Conservation (phyloP, 2,113 vertebrate genomes). For the Tragelaphus scriptus region DNA sequence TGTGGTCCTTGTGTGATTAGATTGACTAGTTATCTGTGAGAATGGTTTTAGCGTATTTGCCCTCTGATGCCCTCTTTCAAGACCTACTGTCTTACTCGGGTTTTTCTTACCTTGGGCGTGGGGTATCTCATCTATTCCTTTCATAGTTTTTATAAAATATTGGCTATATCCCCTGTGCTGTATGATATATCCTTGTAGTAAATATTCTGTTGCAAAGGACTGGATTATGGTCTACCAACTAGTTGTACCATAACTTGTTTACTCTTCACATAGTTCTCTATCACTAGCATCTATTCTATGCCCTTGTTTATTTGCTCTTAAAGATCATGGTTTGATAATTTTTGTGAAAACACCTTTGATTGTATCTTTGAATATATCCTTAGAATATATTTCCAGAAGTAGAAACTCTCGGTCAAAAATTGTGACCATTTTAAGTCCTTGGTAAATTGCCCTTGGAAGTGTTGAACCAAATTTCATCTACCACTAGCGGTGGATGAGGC, state of each 20-base stretch:
- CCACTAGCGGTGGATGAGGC: neutral
- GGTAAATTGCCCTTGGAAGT: neutral
- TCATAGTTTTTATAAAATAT: neutral
- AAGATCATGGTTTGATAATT: neutral
- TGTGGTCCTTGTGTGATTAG: no score
- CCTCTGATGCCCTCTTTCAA: no score
- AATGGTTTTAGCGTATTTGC: no score
- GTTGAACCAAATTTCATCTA: neutral
- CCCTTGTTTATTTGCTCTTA: neutral
- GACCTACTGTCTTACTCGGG: no score
- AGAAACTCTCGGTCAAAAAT: conserved; percentile 14
- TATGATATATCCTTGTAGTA: neutral
- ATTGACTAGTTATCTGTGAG: no score
- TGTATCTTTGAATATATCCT: neutral
- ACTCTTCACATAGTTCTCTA: neutral
- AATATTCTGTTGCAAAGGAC: neutral
- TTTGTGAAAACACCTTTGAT: neutral
- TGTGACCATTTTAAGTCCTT: conserved; percentile 17
- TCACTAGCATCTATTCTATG: neutral
- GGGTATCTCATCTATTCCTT: no score
- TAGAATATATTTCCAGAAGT: neutral
- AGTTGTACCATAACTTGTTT: neutral
- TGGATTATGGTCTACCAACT: neutral
- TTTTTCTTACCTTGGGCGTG: no score
- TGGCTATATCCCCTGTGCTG: neutral